Evolutionary conservation across 2,113 vertebrate species (phyloP), one percentile per base, ranked within the genome.

Genomic region (Mormyrus iriodes): DNA sequence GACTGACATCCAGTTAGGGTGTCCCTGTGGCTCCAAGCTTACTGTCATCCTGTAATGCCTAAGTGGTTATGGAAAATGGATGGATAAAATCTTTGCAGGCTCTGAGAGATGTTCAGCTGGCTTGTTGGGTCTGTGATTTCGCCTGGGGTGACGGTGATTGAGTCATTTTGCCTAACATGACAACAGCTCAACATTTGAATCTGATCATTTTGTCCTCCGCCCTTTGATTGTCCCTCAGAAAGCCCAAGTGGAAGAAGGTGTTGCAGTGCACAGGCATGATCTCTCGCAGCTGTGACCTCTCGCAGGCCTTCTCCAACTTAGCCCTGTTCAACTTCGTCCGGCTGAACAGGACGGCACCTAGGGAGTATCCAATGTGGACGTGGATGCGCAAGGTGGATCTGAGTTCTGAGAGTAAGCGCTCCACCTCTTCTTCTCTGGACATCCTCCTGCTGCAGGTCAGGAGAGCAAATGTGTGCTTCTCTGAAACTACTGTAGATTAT

Each of bases 381-480:
- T 8, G 86, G 51, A 44, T 89, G 0, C 85, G 9, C 86, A 92
- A 90, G 90, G 93, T 94, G 1, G 90, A 93, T 89, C 90, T 91
- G 90, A 93, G 93, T 17, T 93, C 94, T 90, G 93, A 93, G 85
- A 90, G 90, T 95, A 7, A 92, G 94, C 93, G 42, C n/a, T n/a
- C n/a, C 12, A 31, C n/a, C 24, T 13, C n/a, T 65, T 24, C 1
- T 24, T 52, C 48, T 27, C 49, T 52, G 39, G 84, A 13, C 27
- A 13, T 65, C n/a, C 9, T 65, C 19, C 55, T 24, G 21, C 2
- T 24, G 55, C 55, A 8, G 21, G 55, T 58, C 61, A 12, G 61
- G 61, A 27, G 61, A 65, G n/a, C 10, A 31, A 8, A 2, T 3
- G 61, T 65, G n/a, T 10, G 3, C n/a, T 65, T 27, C 10, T 4